Base-by-base conservation (phyloP, 2,797 vertebrate genomes). In the Miichthys miiuy region DNA sequence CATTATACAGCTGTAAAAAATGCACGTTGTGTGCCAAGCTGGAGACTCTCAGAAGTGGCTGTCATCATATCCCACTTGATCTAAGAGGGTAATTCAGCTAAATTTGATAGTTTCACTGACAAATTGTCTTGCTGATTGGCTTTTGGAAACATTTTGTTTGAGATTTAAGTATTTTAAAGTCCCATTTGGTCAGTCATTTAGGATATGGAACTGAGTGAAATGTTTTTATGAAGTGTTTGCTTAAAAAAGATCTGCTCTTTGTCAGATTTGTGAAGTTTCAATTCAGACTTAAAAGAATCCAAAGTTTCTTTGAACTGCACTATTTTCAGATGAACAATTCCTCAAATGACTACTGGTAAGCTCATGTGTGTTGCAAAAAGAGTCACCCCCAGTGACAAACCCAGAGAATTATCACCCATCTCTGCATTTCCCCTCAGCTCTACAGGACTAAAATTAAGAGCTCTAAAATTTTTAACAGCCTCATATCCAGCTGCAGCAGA, bases 1-100 rank as follows among this genome's bases (percentile, higher is more conserved):
- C 65, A 84, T 90, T 84, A 87, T 86, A 78, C 75, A 73, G 79
- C 62, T 46, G 77, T 68, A 79, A 70, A 83, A 80, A 81, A 85
- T 25, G 10, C 47, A 23, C 0, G 3, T 18, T 3, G 47, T 27
- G 70, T 63, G 62, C 75, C 71, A 76, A 68, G 74, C 75, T 23
- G 2, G 62, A 66, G 77, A 74, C 78, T 80, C 69, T 84, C 20
- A 5, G 30, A 38, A 38, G 54, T 16, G n/a, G 11, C 38, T 76
- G 79, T 81, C 76, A 72, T 82, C 71, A 76, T 68, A 79, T 82
- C 79, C 48, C 74, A 78, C 76, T 86, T 67, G 46, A 79, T 85
- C 56, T 69, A 51, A 76, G 30, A n/a, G 48, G 42, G 58, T 69
- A 72, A 88, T 87, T 86, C 44, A 54, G 46, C 34, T 44, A 54